Evolutionary conservation across 2,797 vertebrate species (phyloP), one percentile per base, ranked within the genome.

Genomic region (Psittacula echo): DNA sequence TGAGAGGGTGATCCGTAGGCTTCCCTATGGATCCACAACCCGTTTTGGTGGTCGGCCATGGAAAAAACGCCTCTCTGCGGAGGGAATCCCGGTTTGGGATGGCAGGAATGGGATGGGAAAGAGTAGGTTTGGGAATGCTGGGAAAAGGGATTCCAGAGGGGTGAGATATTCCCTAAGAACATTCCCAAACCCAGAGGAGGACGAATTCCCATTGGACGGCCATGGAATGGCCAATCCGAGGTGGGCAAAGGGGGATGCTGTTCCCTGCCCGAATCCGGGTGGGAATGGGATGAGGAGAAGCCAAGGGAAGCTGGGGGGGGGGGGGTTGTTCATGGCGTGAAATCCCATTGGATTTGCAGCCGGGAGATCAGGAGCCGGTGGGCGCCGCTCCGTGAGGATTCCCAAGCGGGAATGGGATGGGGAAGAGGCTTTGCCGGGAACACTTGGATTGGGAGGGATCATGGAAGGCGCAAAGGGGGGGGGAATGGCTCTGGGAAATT

Each of bases 51-150:
- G 7, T 1, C 8, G 58, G 47, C 71, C 13, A 41, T 2, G 12
- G 68, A 34, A 10, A 41, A 51, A 74, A 41, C 0, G 11, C 4
- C 18, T n/a, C 39, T 18, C 11, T 2, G 13, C 3, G 53, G 44
- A 74, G 47, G 4, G 7, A 48, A 17, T 2, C 54, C 39, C 7
- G 1, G 20, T 30, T 42, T n/a, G 70, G 53, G 44, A 44, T 18
- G 4, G 14, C 5, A 8, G 26, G 15, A 54, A 60, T 11, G 1
- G 13, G 62, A 85, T 1, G 15, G 30, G 45, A 85, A 84, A 9
- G 0, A 1, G 22, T 2, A 3, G 24, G 3, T 39, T 42, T 67
- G 39, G 30, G 39, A 47, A 16, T 3, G 44, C 5, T 24, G 50
- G 3, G 8, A 22, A 67, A 47, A 27, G 11, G 24, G 23, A 27